Evolutionary conservation across 2,797 vertebrate genomes (phyloP).

Genomic region (Vireo griseus): DNA sequence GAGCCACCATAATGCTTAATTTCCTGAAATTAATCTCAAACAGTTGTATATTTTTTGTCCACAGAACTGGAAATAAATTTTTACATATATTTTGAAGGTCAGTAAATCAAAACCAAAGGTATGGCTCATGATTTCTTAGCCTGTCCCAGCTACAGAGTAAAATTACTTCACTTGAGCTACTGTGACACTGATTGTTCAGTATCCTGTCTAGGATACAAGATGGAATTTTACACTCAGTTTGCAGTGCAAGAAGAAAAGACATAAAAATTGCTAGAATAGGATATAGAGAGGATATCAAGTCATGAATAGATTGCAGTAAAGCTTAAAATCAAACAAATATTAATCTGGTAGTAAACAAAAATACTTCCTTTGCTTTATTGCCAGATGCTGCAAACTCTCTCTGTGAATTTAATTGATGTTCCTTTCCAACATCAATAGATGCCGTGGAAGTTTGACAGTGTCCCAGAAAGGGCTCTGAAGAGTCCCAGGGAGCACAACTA

Average conservation of each 20-base stretch:
- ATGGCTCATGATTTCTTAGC: background rate
- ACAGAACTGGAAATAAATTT: background rate
- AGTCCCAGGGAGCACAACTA: background rate
- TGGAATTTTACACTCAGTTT: background rate
- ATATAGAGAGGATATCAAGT: background rate
- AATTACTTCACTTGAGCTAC: background rate
- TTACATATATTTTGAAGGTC: background rate
- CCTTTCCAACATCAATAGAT: background rate
- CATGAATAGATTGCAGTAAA: background rate
- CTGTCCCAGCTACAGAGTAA: background rate
- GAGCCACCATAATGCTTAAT: background rate
- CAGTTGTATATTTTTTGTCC: background rate
- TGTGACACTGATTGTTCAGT: background rate
- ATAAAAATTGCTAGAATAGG: background rate
- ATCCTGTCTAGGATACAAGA: background rate
- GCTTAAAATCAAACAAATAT: background rate
- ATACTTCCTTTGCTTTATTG: background rate
- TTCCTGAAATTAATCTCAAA: background rate
- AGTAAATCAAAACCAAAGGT: background rate
- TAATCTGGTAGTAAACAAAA: background rate
- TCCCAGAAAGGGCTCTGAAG: background rate
- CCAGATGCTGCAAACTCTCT: background rate
- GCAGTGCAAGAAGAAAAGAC: background rate
- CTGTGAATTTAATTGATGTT: background rate
- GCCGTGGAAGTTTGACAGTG: background rate